A percentile compares a stretch with the other conserved stretches of the same genome.
Conservation (phyloP, 2,797 vertebrate species). For the Sebastolobus altivelis region DNA sequence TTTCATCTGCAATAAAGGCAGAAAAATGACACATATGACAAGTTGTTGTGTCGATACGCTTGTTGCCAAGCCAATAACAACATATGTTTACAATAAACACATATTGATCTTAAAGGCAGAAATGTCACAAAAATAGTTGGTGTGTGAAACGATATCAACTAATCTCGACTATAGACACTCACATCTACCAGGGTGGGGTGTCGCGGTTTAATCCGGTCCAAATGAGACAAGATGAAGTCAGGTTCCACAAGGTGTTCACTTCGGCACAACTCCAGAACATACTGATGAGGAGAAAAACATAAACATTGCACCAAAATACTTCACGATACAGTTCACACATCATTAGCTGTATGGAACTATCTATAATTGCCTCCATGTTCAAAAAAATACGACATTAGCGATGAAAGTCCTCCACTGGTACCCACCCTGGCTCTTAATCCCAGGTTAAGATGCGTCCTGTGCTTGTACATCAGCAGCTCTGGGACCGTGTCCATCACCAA, state of each 20-base stretch:
- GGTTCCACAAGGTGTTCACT: constrained; percentile 45
- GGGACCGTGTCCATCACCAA: constrained; percentile 82
- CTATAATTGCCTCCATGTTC: background rate
- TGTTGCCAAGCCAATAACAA: background rate
- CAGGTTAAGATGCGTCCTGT: constrained; percentile 84
- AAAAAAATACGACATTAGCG: background rate
- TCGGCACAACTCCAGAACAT: constrained; percentile 77
- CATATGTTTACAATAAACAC: background rate
- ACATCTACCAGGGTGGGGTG: constrained; percentile 9
- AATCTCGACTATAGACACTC: background rate
- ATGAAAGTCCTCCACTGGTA: background rate
- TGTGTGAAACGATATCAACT: background rate
- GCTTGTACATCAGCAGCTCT: constrained; percentile 82
- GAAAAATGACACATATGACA: background rate
- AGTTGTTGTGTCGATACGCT: background rate
- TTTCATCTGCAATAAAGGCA: constrained; percentile 39
- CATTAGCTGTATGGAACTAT: background rate
- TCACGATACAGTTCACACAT: background rate
- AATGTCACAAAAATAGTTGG: too few relatives aligned
- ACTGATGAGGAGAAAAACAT: constrained; percentile 55
- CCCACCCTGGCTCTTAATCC: constrained; percentile 88
- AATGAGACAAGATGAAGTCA: constrained; percentile 57
- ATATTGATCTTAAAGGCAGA: background rate
- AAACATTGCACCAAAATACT: background rate
- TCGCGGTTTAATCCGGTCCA: constrained; percentile 62